Conservation (phyloP, 35 echinoderm and acorn worm genomes). For the Strongylocentrotus purpuratus region DNA sequence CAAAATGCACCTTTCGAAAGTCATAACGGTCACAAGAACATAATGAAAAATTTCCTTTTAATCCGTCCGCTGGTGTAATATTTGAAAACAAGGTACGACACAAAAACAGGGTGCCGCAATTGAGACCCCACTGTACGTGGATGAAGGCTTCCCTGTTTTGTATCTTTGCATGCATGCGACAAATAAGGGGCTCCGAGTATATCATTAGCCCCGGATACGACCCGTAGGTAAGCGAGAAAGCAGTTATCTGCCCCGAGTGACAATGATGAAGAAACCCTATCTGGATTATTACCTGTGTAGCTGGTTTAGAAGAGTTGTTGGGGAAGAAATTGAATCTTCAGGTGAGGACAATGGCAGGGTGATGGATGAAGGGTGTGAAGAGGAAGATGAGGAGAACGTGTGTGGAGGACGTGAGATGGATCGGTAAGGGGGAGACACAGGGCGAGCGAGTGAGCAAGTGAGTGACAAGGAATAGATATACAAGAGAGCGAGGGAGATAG, state of each 20-base stretch:
- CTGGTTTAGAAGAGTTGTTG: constrained; percentile 1
- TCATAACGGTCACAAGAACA: not conserved
- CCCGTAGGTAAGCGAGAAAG: not conserved
- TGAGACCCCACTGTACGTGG: not conserved
- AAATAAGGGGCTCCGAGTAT: not conserved
- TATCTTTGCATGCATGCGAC: not conserved
- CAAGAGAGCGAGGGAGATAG: not conserved
- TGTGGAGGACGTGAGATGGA: not conserved
- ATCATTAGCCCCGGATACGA: not conserved
- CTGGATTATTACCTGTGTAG: constrained; percentile 16
- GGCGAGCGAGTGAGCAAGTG: not conserved
- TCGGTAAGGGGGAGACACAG: not conserved
- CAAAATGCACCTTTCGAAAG: not conserved
- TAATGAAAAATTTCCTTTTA: not conserved
- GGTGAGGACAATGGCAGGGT: not conserved
- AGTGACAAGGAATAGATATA: not conserved
- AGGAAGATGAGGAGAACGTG: not conserved
- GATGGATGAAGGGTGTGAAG: not conserved
- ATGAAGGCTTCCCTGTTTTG: not conserved
- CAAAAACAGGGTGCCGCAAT: not conserved
- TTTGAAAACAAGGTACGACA: not conserved
- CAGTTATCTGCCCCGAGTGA: not conserved
- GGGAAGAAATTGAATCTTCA: constrained; percentile 9
- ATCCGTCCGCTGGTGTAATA: not conserved
- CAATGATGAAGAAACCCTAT: constrained; percentile 11